Evolutionary conservation across 2,888 invertebrate species (phyloP), one percentile per base, ranked within the genome.

Genomic region (Dasypogon diadema): DNA sequence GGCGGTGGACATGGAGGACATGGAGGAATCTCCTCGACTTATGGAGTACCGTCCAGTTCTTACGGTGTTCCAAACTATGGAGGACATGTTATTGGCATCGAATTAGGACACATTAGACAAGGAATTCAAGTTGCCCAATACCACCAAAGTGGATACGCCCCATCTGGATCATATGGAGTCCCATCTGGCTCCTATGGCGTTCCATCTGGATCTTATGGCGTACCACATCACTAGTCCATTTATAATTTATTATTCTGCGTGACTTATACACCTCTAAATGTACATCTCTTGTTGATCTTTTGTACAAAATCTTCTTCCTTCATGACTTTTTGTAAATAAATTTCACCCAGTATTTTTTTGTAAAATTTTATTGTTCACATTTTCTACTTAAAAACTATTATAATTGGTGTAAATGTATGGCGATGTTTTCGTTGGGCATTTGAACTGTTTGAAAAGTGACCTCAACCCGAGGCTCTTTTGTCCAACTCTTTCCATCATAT

Each of bases 41-140:
- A 91, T 84, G 89, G 90, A 74, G 89, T 86, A 56, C 91, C 91
- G 70, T 90, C 91, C 68, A 88, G 90, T 0, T 87, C 88, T 77
- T 91, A 91, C 85, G 91, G 91, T 77, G 91, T 88, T 78, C 91
- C 84, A 82, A n/a, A 46, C 10, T 70, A 70, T 14, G 70, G 70
- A 22, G 70, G 34, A 80, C 90, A 91, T 81, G 92, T 93, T 75
- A 92, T 92, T 80, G 93, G 93, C 77, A 91, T 93, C 85, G 91
- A 92, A 85, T 90, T 93, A 77, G 93, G 93, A 81, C 92, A 92
- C 78, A 91, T 93, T 84, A 91, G 91, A 82, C 93, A 92, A 81
- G 92, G 92, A 79, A 91, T 93, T 87, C 93, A 93, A 84, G 93
- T 93, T 79, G 93, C 93, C 37, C 93, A 93, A 82, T 93, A 90